Conservation (phyloP, 1,140 invertebrate genomes). For the Diuraphis noxia region DNA sequence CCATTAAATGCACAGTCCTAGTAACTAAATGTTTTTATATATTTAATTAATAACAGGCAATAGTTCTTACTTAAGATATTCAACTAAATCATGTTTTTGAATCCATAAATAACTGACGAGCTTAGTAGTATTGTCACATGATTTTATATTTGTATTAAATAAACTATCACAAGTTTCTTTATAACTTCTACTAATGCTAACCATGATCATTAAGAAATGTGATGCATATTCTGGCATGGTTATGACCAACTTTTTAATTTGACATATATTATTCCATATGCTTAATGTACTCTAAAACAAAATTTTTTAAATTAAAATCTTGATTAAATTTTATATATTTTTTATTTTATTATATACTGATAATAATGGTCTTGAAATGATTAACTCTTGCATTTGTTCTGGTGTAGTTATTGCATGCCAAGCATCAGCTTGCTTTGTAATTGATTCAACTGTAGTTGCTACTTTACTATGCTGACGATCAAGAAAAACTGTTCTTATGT, state of each 20-base stretch:
- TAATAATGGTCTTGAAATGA: constrained; percentile 70
- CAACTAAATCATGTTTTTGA: constrained; percentile 90
- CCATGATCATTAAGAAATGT: constrained; percentile 71
- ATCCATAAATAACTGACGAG: constrained; percentile 89
- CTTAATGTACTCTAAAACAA: constrained; percentile 70
- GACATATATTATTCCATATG: constrained; percentile 72
- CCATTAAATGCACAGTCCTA: neutral
- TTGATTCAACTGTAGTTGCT: constrained; percentile 67
- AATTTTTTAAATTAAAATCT: neutral
- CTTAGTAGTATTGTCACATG: constrained; percentile 77
- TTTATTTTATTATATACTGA: constrained; percentile 63
- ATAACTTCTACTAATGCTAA: constrained; percentile 73
- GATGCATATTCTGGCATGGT: constrained; percentile 73
- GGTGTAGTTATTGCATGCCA: constrained; percentile 72
- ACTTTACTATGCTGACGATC: constrained; percentile 67
- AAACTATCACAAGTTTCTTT: constrained; percentile 75
- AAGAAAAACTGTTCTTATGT: constrained; percentile 73
- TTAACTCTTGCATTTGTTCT: constrained; percentile 68
- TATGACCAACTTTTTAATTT: constrained; percentile 71
- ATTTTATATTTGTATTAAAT: constrained; percentile 77
- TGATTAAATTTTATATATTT: neutral
- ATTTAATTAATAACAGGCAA: neutral
- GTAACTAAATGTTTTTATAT: neutral
- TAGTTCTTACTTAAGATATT: constrained; percentile 75
- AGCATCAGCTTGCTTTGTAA: constrained; percentile 75